Evolutionary conservation across 2,888 invertebrate species (phyloP), one percentile per base, ranked within the genome.

Genomic region (Pherbina coryleti): DNA sequence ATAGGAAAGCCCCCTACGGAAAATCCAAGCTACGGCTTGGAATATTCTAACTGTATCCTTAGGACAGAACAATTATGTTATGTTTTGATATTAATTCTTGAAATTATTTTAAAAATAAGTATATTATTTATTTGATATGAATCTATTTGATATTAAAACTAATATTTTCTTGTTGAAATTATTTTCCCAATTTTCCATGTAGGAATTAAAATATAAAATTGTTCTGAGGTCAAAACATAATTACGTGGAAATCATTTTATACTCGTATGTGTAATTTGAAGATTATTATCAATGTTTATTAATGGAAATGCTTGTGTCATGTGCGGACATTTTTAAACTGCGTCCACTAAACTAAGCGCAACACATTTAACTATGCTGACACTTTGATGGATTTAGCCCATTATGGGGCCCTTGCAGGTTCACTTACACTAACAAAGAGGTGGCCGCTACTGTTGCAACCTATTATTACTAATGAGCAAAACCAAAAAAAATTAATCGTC

Each of bases 371-470:
- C 64, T 53, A 31, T 28, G 70, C n/a, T 70, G 70, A 70, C 70
- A 49, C 28, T 70, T 70, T 70, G 70, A 70, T 70, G 70, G 70
- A 70, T 70, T n/a, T 9, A 31, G 28, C 60, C 60, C 28, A 60
- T 28, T 60, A 60, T 60, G 28, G 14, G 11, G 7, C 60, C 28
- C 28, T 25, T 60, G 28, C 25, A 25, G 14, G 28, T 60, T 60
- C 60, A 19, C 28, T 60, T 25, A 17, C 25, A 60, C 11, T 14
- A 44, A 44, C 44, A 44, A 7, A 44, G 14, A 44, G 14, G 25
- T 11, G 22, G 22, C 28, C 25, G 60, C 60, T 28, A 28, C 60
- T 28, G 25, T 28, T 28, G 60, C 60, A 25, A 60, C 60, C 28
- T 14, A 25, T 60, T 60, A 11, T 28, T 9, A 60, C 60, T 60